Evolutionary conservation across 1,140 invertebrate species (phyloP), one percentile per base, ranked within the genome.

Genomic region (Potamilus streckersoni): DNA sequence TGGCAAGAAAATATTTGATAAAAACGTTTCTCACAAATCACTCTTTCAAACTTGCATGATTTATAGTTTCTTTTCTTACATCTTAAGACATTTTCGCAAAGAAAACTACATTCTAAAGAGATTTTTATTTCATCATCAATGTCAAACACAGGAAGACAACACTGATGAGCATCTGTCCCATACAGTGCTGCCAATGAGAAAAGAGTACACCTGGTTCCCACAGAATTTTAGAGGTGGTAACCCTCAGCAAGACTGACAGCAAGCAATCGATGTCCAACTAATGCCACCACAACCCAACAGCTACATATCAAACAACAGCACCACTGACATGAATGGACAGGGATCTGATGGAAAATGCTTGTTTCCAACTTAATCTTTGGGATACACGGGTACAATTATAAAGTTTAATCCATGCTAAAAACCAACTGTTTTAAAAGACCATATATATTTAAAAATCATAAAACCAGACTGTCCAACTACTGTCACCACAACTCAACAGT

Each of bases 11-110:
- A 74, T 75, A 19, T 67, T 70, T 31, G 81, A 83, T 61, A 78
- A 72, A 49, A 86, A 84, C 77, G 88, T 87, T 76, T 31, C 27
- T 31, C 4, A 2, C 27, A 31, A 94, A 95, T 77, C 82, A 84
- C 56, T 79, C 93, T 70, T 96, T 95, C 88, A 61, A 66, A 27
- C 95, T 95, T 90, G 94, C 94, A 72, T 95, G 96, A 83, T 95
- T 95, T 19, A 86, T 93, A 93, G 76, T 79, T 2, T 70, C 69
- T n/a, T 72, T 79, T 49, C 74, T 78, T 62, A 81, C 82, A 49
- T 64, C 27, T 31, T 31, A 31, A 31, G 2, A 4, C 27, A 31
- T 1, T 31, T 31, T 31, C 4, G 2, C 27, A 1, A 31, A 31
- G 27, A 31, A 31, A 31, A 31, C 27, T 31, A 31, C 27, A 31